Percentiles rank a stretch among this genome's conserved stretches.
phyloP scores from a whole-genome alignment of 2,113 vertebrate genomes.

The Ceratotherium simum region DNA sequence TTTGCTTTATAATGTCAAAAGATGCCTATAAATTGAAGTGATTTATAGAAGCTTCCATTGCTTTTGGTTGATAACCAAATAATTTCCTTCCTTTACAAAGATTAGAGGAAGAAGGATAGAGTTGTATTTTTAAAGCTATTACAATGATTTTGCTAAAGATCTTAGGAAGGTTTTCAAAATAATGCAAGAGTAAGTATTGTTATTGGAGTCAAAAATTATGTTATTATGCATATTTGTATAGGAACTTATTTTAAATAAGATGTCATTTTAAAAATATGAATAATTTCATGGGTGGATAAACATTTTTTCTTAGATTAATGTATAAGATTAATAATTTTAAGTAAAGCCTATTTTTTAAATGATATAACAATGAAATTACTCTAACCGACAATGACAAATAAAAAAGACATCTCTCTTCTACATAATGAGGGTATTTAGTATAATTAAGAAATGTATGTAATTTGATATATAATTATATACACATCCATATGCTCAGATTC shows the following conservation, averaged over 20 bases:
- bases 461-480: neutral
- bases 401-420: neutral
- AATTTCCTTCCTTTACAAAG: conserved; percentile 72
- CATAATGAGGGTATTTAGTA: neutral
- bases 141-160: conserved; percentile 52
- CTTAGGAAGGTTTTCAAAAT: neutral
- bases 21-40: conserved; percentile 54
- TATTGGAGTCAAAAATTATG: conserved; percentile 32
- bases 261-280: neutral
- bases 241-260: neutral
- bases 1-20: conserved; percentile 62
- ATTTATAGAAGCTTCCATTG: conserved; percentile 63
- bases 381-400: neutral
- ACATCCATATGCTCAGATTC: neutral
- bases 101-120: conserved; percentile 55
- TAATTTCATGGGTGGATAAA: neutral
- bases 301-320: neutral
- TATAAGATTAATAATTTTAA: neutral
- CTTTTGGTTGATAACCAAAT: conserved; percentile 65
- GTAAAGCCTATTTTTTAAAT: neutral
- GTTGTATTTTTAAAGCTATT: conserved; percentile 41
- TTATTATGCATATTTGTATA: neutral
- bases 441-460: neutral
- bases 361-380: neutral
- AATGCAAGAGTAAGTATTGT: neutral